Percentiles rank a stretch among this genome's conserved stretches.
Evolutionary conservation across 2,797 vertebrate species (phyloP).

Genomic region (Clarias platycephalus): DNA sequence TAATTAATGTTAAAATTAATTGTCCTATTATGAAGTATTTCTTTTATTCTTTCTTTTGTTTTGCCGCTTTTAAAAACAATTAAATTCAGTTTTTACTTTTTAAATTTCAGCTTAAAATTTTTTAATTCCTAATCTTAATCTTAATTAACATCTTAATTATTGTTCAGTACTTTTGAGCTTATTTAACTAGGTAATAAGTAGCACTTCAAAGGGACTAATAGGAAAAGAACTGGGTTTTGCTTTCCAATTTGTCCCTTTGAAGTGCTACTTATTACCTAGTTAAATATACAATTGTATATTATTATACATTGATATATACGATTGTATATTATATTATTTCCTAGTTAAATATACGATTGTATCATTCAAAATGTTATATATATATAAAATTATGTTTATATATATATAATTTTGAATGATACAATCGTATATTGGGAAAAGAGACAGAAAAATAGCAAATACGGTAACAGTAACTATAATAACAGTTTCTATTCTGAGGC

Average conservation of each 20-base stretch:
- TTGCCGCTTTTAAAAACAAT: not conserved
- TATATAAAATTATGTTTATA: too few species aligned
- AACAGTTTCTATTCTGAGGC: slow-evolving; percentile 26
- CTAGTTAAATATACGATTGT: too few species aligned
- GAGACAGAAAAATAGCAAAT: not conserved
- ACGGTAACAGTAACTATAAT: not conserved
- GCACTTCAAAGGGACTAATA: not conserved
- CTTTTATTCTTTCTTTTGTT: not conserved
- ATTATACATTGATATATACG: too few species aligned
- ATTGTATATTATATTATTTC: too few species aligned
- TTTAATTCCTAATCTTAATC: too few species aligned
- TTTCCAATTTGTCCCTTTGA: too few species aligned
- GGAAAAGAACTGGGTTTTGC: too few species aligned
- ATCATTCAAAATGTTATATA: too few species aligned
- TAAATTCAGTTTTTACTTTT: too few species aligned
- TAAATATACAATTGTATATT: too few species aligned
- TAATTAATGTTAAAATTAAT: not conserved
- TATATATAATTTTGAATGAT: not conserved
- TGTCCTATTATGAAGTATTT: not conserved
- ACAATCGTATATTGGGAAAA: not conserved
- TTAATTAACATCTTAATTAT: not conserved
- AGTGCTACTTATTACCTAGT: too few species aligned
- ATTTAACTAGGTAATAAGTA: not conserved
- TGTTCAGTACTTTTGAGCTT: not conserved
- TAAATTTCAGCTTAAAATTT: too few species aligned